Evolutionary conservation across 2,113 vertebrate species (phyloP).

Genomic region (Aramus guarauna): DNA sequence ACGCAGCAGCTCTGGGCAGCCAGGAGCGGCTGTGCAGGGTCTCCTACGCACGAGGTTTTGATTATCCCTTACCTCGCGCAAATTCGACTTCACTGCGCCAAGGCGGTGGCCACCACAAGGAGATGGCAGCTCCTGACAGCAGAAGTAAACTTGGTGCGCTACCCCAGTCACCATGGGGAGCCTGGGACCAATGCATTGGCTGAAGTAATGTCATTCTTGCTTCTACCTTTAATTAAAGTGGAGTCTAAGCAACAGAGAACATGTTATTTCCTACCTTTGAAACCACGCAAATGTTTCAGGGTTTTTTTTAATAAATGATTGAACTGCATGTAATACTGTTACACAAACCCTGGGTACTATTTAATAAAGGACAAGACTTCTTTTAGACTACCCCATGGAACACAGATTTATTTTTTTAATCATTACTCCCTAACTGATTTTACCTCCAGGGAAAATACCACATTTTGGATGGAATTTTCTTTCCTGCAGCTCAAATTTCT

Average conservation of each 20-base stretch:
- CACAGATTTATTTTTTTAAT: not conserved
- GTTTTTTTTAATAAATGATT: not conserved
- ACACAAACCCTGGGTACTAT: not conserved
- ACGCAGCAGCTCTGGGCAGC: not conserved
- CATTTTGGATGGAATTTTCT: not conserved
- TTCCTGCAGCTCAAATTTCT: not conserved
- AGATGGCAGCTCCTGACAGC: not conserved
- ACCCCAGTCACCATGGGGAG: not conserved
- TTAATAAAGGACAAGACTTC: not conserved
- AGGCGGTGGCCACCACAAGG: rapidly evolving
- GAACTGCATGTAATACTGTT: not conserved
- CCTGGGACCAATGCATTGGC: not conserved
- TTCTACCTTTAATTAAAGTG: not conserved
- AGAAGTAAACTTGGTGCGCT: rapidly evolving
- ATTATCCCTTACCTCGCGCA: rapidly evolving
- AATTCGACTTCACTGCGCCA: not conserved
- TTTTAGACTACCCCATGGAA: not conserved
- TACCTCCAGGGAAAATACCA: not conserved
- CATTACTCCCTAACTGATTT: not conserved
- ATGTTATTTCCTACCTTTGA: not conserved
- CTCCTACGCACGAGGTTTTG: not conserved
- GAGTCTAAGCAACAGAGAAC: not conserved
- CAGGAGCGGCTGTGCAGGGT: not conserved
- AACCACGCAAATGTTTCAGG: not conserved
- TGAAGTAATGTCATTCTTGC: not conserved